Base-by-base conservation (phyloP, 2,888 invertebrate species). In the Andrena chrysosceles region DNA sequence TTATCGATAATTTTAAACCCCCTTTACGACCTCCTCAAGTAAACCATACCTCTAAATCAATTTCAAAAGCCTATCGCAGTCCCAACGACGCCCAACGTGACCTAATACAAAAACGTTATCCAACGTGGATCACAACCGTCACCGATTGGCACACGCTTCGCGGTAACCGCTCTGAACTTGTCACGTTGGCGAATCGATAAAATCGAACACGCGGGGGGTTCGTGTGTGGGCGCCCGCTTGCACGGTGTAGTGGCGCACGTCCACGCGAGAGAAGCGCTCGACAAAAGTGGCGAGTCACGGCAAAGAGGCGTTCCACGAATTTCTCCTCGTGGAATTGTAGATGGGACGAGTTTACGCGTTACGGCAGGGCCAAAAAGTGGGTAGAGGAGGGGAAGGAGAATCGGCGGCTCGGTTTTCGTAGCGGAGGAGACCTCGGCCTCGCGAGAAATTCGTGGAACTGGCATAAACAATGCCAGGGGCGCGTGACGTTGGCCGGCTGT, bases 181-280 rank as follows among this genome's bases (percentile, higher is more conserved):
- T 79, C 68, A 73, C 33, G 42, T 74, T 80, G 48, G n/a, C 26
- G 31, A 69, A 66, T 81, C 71, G 66, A 76, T 82, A 76, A 52
- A 81, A 76, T 76, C 80, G 54, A 81, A 67, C 60, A 59, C 48
- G 56, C 54, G 23, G 56, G 48, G 42, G 48, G 29, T 31, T 29
- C 26, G 62, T 20, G 63, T 29, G 56, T 56, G 26, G 23, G 56
- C 56, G 56, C 23, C 56, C 26, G 42, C 31, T 35, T 62, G 33
- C 52, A 16, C 23, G 52, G 3, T 16, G 29, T 16, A 26, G 16
- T 33, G 42, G 73, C 63, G 26, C 63, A 13, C 23, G 23, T 29
- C 35, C 10, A 35, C 20, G 48, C 42, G 20, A 66, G 69, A 59
- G 23, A 56, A 29, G 23, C 10, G 52, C 6, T 7, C 23, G 29